Percentiles rank a stretch among this genome's conserved stretches.
These are phyloP conservation scores for Callorhinus ursinus DNA, from an alignment of 2,113 vertebrate species.

Conservation along the genomic window DNA sequence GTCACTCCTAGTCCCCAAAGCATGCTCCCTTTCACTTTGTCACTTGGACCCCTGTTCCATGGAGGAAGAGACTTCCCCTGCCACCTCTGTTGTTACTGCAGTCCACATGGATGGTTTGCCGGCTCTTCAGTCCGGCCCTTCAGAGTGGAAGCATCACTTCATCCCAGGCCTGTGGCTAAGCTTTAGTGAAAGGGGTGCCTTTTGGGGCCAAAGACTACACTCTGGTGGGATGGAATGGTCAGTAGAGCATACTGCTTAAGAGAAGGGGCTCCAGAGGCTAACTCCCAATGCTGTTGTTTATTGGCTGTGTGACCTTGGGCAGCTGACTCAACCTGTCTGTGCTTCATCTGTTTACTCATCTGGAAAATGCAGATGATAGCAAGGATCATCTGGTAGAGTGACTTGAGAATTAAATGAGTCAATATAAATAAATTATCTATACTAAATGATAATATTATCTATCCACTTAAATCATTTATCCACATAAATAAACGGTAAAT, in stretches of 20 bases:
- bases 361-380: neutral
- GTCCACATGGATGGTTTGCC: accelerated
- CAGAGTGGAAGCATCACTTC: neutral
- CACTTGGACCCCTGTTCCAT: neutral
- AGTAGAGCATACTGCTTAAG: neutral
- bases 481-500: neutral
- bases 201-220: neutral
- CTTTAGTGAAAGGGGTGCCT: neutral
- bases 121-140: neutral
- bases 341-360: neutral
- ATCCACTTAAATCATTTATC: neutral
- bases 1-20: neutral
- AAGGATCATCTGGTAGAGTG: neutral
- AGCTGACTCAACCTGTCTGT: neutral
- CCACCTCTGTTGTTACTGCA: accelerated
- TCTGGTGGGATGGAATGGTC: neutral
- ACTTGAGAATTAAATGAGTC: slow-evolving; percentile 36
- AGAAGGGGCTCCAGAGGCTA: neutral
- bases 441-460: neutral
- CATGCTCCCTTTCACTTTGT: neutral
- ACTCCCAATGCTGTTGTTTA: neutral
- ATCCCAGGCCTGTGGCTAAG: neutral
- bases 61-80: neutral
- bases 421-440: neutral
- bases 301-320: neutral